Percentiles rank a stretch among this genome's conserved stretches.
Conservation (phyloP, 2,888 invertebrate genomes). For the Parascotia fuliginaria region DNA sequence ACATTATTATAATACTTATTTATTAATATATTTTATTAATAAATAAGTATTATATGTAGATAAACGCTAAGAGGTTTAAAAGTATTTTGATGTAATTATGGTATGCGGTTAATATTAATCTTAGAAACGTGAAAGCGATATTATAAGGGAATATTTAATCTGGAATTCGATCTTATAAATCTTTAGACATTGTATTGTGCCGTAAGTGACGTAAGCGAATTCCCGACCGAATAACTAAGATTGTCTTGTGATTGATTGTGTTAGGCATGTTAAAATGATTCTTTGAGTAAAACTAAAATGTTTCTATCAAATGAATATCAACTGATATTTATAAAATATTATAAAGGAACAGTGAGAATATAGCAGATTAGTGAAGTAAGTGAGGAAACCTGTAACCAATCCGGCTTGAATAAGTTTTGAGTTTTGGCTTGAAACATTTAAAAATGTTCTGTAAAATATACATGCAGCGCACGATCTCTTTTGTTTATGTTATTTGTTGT, state of each 20-base stretch:
- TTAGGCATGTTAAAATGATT: too few relatives aligned
- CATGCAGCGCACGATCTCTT: constrained; percentile 39
- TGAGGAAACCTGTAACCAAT: too few relatives aligned
- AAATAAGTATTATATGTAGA: constrained; percentile 28
- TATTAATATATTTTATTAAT: too few relatives aligned
- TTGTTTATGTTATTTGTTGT: constrained; percentile 43
- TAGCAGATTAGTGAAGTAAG: too few relatives aligned
- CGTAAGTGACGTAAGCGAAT: neutral
- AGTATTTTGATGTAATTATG: constrained; percentile 21
- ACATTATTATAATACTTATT: constrained; percentile 39
- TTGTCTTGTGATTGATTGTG: constrained; percentile 2
- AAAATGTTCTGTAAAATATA: constrained; percentile 13
- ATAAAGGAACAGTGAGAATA: too few relatives aligned
- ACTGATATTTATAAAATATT: too few relatives aligned
- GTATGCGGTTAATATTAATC: constrained; percentile 33
- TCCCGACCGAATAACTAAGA: constrained; percentile 5
- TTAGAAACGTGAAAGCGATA: constrained; percentile 11
- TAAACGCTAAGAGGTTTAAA: constrained; percentile 46
- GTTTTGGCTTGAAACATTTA: neutral
- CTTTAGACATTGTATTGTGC: neutral
- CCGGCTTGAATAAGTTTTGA: too few relatives aligned
- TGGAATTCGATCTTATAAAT: constrained; percentile 14
- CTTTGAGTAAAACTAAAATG: too few relatives aligned
- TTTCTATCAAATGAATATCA: too few relatives aligned
- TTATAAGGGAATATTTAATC: constrained; percentile 21